phyloP scores from a whole-genome alignment of 1,140 invertebrate genomes.

The Drosophila bipectinata region DNA sequence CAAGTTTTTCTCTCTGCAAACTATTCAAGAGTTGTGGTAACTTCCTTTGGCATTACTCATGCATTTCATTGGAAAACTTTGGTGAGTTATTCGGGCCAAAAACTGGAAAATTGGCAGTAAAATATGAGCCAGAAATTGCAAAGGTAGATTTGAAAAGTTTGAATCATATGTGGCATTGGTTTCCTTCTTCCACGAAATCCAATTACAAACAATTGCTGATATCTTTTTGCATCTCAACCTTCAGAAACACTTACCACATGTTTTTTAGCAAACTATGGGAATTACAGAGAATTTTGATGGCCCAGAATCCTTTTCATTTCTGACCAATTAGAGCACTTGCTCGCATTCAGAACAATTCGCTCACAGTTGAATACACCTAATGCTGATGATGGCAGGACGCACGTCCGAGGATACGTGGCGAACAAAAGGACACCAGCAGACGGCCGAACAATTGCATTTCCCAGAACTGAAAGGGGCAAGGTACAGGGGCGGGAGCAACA shows the following conservation, averaged over 20 bases:
- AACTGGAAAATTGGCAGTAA: slow-evolving; percentile 31
- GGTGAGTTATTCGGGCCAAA: slow-evolving; percentile 24
- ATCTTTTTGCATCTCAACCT: neutral
- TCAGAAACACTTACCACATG: slow-evolving; percentile 6
- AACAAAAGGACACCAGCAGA: slow-evolving; percentile 48
- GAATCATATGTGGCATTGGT: neutral
- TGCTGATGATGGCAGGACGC: slow-evolving; percentile 13
- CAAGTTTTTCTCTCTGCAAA: slow-evolving; percentile 9
- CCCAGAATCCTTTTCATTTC: neutral
- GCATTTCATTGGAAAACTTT: slow-evolving; percentile 47
- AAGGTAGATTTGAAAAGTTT: neutral
- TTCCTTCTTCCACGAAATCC: neutral
- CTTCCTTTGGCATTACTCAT: slow-evolving; percentile 33
- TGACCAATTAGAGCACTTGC: slow-evolving; percentile 26
- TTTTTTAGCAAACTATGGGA: slow-evolving; percentile 6
- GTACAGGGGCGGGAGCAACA: slow-evolving; percentile 7
- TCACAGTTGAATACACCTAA: neutral
- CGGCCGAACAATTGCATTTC: slow-evolving; percentile 48
- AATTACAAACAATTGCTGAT: slow-evolving; percentile 1
- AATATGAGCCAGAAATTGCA: neutral
- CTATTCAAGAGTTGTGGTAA: slow-evolving; percentile 43
- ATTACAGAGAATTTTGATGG: slow-evolving; percentile 16
- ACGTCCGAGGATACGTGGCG: slow-evolving; percentile 37
- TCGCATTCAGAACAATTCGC: slow-evolving; percentile 30
- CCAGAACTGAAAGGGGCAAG: slow-evolving; percentile 39